Evolutionary conservation across 1,140 invertebrate species (phyloP), one percentile per base, ranked within the genome.

Genomic region (Pseudomyrmex flavicornis): DNA sequence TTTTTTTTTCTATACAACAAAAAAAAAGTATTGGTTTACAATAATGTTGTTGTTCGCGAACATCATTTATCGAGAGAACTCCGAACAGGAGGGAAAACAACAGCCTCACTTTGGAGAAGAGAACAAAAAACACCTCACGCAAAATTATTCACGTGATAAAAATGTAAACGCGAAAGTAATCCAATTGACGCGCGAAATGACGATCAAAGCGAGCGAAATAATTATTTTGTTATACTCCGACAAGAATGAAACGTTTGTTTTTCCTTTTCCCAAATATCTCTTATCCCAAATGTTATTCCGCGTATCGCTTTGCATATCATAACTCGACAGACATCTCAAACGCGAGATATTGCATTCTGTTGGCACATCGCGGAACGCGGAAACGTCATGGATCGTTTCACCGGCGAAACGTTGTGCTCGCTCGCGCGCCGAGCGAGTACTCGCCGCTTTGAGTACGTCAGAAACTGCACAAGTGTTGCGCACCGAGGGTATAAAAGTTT

Each of bases 401-500:
- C 8, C 22, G 62, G 48, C 13, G 50, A 77, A 61, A 48, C 12
- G 52, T 68, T 79, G n/a, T 65, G 10, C 17, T 69, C 75, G 35
- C 35, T 13, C 52, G 13, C 35, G 35, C 35, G 35, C 35, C 35
- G 35, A 35, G 50, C 50, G 44, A 70, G 44, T 70, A 59, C 65
- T 80, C 66, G 20, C 63, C 35, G 44, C 22, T 52, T 79, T 63
- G 22, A 62, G 46, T 74, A 58, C 48, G 79, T 63, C 70, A 62
- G 54, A 70, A 70, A n/a, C 54, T 44, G 13, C 54, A 54, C 52
- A 70, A 82, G 63, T 74, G 59, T 63, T 35, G 48, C 35, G 26
- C 72, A 61, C 26, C 48, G 54, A 59, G 17, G 62, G 48, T 17
- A 44, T 54, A 76, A 76, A 68, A 69, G 48, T 87, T 83, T 83